These are phyloP conservation scores for Harpalus rufipes DNA, from an alignment of 2,888 invertebrate genomes.

Conservation along the genomic window DNA sequence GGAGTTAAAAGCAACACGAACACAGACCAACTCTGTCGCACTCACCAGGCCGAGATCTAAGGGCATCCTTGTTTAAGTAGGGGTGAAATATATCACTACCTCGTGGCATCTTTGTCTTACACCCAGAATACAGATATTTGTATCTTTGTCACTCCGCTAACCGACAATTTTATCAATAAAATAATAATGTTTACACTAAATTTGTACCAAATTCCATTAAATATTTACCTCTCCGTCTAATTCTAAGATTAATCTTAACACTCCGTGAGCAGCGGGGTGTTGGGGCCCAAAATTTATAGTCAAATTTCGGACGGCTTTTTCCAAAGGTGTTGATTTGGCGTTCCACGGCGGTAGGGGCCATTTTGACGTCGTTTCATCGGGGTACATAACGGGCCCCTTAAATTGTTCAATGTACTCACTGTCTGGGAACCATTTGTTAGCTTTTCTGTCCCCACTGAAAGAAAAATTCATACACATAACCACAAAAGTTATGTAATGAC, in stretches of 20 bases:
- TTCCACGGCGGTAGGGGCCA: constrained; percentile 84
- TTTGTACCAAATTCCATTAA: not conserved
- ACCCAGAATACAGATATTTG: too few species aligned
- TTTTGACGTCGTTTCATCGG: constrained; percentile 82
- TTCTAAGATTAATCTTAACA: constrained; percentile 90
- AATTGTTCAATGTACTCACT: constrained; percentile 85
- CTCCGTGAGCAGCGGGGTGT: constrained; percentile 97
- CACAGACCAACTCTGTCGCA: too few species aligned
- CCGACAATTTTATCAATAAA: too few species aligned
- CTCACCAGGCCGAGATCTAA: too few species aligned
- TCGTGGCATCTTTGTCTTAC: too few species aligned
- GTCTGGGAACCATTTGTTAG: constrained; percentile 89
- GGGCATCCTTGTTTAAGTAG: too few species aligned
- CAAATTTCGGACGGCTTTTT: constrained; percentile 91
- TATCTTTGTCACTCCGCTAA: too few species aligned
- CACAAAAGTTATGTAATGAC: not conserved
- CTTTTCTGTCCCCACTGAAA: constrained; percentile 74
- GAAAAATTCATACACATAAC: not conserved
- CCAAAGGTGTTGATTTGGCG: constrained; percentile 81
- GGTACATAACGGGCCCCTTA: constrained; percentile 86
- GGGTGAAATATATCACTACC: too few species aligned
- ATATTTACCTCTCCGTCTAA: constrained; percentile 87
- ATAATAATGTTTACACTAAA: not conserved
- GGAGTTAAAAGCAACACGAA: too few species aligned
- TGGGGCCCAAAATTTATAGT: constrained; percentile 95